phyloP scores from a whole-genome alignment of 1,140 invertebrate genomes.

The Teleopsis dalmanni region DNA sequence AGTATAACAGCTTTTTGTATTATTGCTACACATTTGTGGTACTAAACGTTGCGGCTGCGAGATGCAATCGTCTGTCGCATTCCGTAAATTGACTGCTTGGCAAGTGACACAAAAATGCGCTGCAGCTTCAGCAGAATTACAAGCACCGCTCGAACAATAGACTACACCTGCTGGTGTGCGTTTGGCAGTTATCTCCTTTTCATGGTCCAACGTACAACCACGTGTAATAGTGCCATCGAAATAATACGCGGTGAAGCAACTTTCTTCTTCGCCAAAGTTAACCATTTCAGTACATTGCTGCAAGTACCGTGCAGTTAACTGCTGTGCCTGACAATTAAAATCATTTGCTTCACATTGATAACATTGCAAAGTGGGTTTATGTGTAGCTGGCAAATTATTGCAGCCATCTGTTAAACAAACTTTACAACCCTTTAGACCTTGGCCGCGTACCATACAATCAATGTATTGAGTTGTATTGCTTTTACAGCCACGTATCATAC shows the following conservation, averaged over 20 bases:
- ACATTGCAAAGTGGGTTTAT: background rate
- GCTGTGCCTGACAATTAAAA: background rate
- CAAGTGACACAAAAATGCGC: too few relatives aligned
- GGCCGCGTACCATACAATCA: too few relatives aligned
- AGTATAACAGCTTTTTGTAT: too few relatives aligned
- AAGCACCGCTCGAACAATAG: background rate
- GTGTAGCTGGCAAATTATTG: too few relatives aligned
- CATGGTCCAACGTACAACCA: background rate
- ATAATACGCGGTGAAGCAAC: background rate
- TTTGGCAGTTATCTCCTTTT: background rate
- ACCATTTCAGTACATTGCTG: background rate
- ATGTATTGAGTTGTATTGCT: conserved; percentile 24
- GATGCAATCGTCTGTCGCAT: too few relatives aligned
- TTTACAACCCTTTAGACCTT: too few relatives aligned
- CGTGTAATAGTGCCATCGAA: background rate
- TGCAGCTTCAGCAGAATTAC: too few relatives aligned
- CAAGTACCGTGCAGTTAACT: background rate
- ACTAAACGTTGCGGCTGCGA: too few relatives aligned
- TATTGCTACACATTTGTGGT: too few relatives aligned
- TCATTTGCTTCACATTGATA: background rate
- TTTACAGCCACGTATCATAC: conserved; percentile 25
- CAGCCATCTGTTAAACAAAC: too few relatives aligned
- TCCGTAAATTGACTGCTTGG: too few relatives aligned
- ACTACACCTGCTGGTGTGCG: background rate
- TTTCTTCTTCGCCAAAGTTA: background rate